phyloP scores from a whole-genome alignment of 2,888 invertebrate genomes.

The Sesia apiformis region DNA sequence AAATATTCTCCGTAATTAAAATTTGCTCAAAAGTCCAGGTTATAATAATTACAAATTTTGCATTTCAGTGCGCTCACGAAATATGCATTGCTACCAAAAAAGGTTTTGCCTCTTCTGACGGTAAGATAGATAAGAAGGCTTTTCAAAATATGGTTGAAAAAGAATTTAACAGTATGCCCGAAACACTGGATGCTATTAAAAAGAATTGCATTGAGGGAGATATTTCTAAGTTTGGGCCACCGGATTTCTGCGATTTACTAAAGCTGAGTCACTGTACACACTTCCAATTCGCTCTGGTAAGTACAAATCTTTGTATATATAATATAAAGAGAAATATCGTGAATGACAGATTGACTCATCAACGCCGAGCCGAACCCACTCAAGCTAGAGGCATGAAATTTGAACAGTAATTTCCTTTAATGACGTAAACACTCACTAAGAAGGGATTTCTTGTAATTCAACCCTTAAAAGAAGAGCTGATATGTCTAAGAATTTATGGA shows the following conservation, averaged over 20 bases:
- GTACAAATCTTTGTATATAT: not conserved
- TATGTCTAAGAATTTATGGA: too few relatives aligned
- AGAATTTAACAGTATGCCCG: constrained; percentile 7
- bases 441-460: too few relatives aligned
- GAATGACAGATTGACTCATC: too few relatives aligned
- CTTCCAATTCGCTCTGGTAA: constrained; percentile 12
- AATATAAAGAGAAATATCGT: too few relatives aligned
- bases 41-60: not conserved
- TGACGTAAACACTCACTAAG: too few relatives aligned
- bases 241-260: constrained; percentile 18
- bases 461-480: too few relatives aligned
- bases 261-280: constrained; percentile 17
- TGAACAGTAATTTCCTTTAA: too few relatives aligned
- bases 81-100: constrained; percentile 14
- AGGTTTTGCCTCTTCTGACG: constrained; percentile 19
- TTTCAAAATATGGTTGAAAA: constrained; percentile 8
- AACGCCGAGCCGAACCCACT: too few relatives aligned
- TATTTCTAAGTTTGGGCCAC: constrained; percentile 13
- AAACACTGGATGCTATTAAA: constrained; percentile 9
- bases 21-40: too few relatives aligned
- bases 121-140: constrained; percentile 18
- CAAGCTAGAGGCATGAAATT: too few relatives aligned
- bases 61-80: constrained; percentile 7
- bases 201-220: constrained; percentile 21
- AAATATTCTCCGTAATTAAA: too few relatives aligned